Evolutionary conservation across 2,888 invertebrate genomes (phyloP).

Genomic region (Myathropa florea): DNA sequence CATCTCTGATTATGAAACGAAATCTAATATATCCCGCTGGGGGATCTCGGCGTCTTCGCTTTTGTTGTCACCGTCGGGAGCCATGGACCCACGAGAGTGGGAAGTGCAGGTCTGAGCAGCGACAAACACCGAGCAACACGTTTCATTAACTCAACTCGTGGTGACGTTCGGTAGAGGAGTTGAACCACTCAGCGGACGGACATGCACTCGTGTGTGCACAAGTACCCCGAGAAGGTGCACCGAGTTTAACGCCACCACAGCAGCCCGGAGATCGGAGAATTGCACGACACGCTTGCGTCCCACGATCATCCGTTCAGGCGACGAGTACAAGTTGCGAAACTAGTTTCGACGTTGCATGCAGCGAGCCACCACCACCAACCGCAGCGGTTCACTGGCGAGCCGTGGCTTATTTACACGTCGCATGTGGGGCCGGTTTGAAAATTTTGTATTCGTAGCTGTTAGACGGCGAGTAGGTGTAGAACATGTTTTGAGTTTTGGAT

Average conservation of each 20-base stretch:
- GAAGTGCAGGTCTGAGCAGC: not conserved
- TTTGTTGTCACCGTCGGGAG: not conserved
- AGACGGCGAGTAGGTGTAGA: constrained; percentile 37
- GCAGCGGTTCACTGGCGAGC: not conserved
- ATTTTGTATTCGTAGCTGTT: not conserved
- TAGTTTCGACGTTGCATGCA: constrained; percentile 52
- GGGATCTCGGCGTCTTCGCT: not conserved
- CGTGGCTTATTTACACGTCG: constrained; percentile 11
- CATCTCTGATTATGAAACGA: constrained; percentile 32
- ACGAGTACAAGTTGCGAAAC: constrained; percentile 48
- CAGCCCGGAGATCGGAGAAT: constrained; percentile 30
- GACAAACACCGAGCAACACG: not conserved
- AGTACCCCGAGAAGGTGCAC: not conserved
- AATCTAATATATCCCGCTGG: constrained; percentile 2
- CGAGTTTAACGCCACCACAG: constrained; percentile 23
- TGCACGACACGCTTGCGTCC: constrained; percentile 56
- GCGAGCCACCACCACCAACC: not conserved
- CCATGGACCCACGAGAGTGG: not conserved
- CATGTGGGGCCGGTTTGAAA: constrained; percentile 27
- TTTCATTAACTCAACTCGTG: constrained; percentile 19
- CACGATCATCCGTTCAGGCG: constrained; percentile 46
- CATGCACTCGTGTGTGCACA: not conserved
- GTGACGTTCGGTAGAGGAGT: too few species aligned
- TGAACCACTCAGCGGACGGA: not conserved
- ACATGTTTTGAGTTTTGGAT: constrained; percentile 27